phyloP scores from a whole-genome alignment of 2,888 invertebrate genomes.

The Drosophila anomalata region DNA sequence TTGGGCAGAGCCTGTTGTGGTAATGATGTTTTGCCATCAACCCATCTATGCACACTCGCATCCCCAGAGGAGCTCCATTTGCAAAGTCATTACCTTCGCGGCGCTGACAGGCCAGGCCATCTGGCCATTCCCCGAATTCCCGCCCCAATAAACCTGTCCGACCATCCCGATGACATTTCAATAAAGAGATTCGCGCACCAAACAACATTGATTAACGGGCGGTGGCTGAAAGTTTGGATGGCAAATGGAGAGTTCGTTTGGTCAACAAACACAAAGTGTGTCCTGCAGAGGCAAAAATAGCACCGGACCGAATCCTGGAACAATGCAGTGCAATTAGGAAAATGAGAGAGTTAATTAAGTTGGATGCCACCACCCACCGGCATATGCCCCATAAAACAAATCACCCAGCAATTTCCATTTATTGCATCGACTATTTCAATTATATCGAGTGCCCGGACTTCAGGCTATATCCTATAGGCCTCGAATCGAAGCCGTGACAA shows the following conservation, averaged over 20 bases:
- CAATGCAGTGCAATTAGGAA: conserved; percentile 45
- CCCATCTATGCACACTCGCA: background rate
- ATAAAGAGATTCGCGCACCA: conserved; percentile 30
- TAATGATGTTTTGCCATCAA: conserved; percentile 11
- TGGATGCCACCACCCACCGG: conserved; percentile 16
- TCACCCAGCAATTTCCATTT: conserved; percentile 46
- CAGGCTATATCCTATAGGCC: conserved; percentile 6
- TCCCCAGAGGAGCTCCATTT: conserved; percentile 18
- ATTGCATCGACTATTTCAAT: conserved; percentile 52
- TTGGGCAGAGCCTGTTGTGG: background rate
- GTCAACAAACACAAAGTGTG: conserved; percentile 10
- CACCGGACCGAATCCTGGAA: conserved; percentile 16
- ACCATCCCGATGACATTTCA: conserved; percentile 39
- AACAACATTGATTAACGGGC: conserved; percentile 47
- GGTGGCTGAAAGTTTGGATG: background rate
- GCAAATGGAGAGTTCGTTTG: conserved; percentile 7
- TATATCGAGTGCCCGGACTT: conserved; percentile 46
- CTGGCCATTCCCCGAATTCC: conserved; percentile 18
- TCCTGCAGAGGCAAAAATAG: conserved; percentile 22
- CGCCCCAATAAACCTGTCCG: conserved; percentile 36
- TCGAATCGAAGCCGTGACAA: conserved; percentile 65
- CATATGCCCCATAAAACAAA: conserved; percentile 34
- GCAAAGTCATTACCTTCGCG: conserved; percentile 39
- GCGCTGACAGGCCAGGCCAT: conserved; percentile 32
- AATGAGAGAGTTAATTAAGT: conserved; percentile 41